Evolutionary conservation across 1,140 invertebrate species (phyloP), one percentile per base, ranked within the genome.

Genomic region (Platyscapa corneri): DNA sequence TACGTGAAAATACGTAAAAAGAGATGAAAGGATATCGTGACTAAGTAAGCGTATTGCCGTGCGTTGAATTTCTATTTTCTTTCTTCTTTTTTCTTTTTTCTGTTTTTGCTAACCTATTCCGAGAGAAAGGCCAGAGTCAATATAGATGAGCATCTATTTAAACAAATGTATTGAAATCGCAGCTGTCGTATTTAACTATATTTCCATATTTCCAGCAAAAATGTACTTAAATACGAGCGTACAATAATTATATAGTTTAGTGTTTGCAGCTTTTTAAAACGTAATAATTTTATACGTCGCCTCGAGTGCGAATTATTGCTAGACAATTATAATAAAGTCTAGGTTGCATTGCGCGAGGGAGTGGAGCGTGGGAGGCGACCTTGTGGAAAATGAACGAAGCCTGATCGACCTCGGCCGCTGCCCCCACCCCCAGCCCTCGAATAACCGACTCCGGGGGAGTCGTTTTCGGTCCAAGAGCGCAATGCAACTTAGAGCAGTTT

Each of bases 41-140:
- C 80, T 86, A 86, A 86, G 64, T 82, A 78, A 86, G 80, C 85
- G 80, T 85, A 85, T 85, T 67, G 84, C 56, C 42, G 84, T 76
- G 84, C 80, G 80, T 76, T 65, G 27, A 46, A 32, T 75, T 23
- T 60, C 67, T 82, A 34, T 53, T 74, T 23, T 27, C 34, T 8
- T 32, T 65, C 6, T 27, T 64, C 42, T 49, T 76, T 74, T 6
- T 74, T 42, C 1, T 53, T 77, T 34, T 20, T 60, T 60, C 8
- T 72, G 5, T 12, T 12, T 46, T 60, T 20, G 74, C 30, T 34
- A 32, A 34, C 16, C 12, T 32, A 82, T n/a, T 23, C 18, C 42
- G 46, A 49, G 67, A 82, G 23, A 82, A 82, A 74, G 49, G 80
- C 70, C 67, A 56, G 39, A 74, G 27, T 72, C 30, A 65, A n/a